phyloP scores from a whole-genome alignment of 2,113 vertebrate genomes.

The Clarias gariepinus region DNA sequence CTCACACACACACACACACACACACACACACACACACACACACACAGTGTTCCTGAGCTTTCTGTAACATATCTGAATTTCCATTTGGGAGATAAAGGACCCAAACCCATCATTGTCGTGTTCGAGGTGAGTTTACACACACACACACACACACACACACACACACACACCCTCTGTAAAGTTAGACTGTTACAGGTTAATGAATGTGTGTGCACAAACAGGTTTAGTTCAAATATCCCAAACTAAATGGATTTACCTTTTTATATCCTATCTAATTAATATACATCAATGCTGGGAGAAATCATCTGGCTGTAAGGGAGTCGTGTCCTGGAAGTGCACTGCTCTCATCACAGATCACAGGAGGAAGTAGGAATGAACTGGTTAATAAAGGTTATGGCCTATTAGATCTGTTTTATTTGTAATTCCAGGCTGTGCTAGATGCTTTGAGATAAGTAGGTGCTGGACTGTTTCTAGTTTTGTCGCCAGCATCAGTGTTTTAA shows the following conservation, averaged over 20 bases:
- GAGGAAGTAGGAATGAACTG: not conserved
- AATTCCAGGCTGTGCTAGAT: too few species aligned
- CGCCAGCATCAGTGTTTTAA: too few species aligned
- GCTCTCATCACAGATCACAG: not conserved
- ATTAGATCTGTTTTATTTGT: not conserved
- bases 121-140: conserved; percentile 34
- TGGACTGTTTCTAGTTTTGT: too few species aligned
- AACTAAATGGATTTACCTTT: too few species aligned
- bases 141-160: not conserved
- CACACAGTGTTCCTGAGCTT: conserved; percentile 38
- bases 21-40: not conserved
- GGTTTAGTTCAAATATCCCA: too few species aligned
- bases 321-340: not conserved
- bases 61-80: conserved; percentile 63
- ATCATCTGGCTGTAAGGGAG: not conserved
- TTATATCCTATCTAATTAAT: too few species aligned
- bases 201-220: too few species aligned
- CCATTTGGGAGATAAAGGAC: conserved; percentile 54
- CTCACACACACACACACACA: not conserved
- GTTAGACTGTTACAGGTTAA: not conserved
- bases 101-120: conserved; percentile 35
- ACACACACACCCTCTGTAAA: not conserved
- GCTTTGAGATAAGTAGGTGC: too few species aligned
- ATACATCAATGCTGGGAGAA: too few species aligned
- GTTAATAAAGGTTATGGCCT: not conserved